These are phyloP conservation scores for Geophilus truncorum DNA, from an alignment of 2,888 invertebrate species.

Conservation along the genomic window DNA sequence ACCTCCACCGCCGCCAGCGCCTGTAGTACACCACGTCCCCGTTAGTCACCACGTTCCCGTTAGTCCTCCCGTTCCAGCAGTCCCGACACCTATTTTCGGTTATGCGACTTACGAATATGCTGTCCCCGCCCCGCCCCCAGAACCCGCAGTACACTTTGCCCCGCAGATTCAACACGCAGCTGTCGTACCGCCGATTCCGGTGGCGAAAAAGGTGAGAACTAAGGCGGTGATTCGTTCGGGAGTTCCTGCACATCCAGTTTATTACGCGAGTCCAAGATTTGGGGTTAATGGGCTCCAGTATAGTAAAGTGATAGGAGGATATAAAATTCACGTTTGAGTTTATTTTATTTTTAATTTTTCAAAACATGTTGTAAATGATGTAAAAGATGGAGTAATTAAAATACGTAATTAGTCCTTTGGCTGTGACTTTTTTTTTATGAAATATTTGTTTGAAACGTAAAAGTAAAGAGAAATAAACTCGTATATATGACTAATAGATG, in stretches of 20 bases:
- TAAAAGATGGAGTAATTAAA: background rate
- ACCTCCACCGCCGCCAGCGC: background rate
- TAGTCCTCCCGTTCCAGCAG: background rate
- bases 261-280: background rate
- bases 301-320: background rate
- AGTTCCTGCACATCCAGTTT: background rate
- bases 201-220: background rate
- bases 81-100: background rate
- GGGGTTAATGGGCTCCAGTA: background rate
- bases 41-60: background rate
- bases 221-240: background rate
- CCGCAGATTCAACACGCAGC: background rate
- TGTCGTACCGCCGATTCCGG: background rate
- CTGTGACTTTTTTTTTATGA: background rate
- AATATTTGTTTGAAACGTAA: background rate
- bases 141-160: background rate
- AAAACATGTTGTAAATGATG: background rate
- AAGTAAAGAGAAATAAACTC: no score
- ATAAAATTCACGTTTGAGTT: background rate
- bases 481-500: no score
- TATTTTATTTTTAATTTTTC: background rate
- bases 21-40: background rate
- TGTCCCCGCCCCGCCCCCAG: background rate
- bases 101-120: background rate
- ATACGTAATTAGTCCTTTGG: background rate